Base-by-base conservation (phyloP, 2,888 invertebrate genomes). In the Pristionchus japonicus region DNA sequence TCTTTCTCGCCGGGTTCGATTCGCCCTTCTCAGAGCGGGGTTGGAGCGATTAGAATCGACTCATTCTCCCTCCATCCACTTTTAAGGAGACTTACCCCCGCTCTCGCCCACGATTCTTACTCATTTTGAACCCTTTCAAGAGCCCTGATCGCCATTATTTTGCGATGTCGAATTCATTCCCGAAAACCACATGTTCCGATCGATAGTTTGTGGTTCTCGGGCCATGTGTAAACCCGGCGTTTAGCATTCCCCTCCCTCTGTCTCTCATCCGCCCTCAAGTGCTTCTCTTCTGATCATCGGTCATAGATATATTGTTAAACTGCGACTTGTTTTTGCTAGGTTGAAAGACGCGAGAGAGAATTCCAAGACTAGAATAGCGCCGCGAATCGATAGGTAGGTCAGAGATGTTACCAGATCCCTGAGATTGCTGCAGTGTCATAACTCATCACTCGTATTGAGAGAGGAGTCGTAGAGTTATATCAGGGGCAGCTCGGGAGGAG, bases 21-120 rank as follows among this genome's bases (percentile, higher is more conserved):
- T 52, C 77, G 43, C 70, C 70, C 37, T 40, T 40, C 37, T 77
- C 77, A 40, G 40, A 27, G 77, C 17, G 77, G 77, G 43, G 77
- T 77, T 40, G 77, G 77, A 27, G 43, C 49, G 82, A 83, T 83
- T 83, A 83, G 82, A 52, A 52, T 77, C 80, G 49, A 80, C 80
- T 80, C 80, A 80, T 80, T 80, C 80, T 20, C 80, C 47, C 20
- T 31, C 43, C 77, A n/a, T 43, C 77, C 43, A 43, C 80, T 47
- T 47, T n/a, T 20, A 70, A 37, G 37, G 77, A 43, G 77, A 27
- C 77, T 40, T 47, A 43, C 77, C 27, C 23, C 31, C 37, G 6
- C n/a, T 74, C 52, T 27, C 49, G 82, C 49, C 31, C 52, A 52
- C 82, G 82, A 52, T 43, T 34, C 9, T 82, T 34, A 82, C 23